phyloP scores from a whole-genome alignment of 1,140 invertebrate genomes.

The Lepidurus arcticus region DNA sequence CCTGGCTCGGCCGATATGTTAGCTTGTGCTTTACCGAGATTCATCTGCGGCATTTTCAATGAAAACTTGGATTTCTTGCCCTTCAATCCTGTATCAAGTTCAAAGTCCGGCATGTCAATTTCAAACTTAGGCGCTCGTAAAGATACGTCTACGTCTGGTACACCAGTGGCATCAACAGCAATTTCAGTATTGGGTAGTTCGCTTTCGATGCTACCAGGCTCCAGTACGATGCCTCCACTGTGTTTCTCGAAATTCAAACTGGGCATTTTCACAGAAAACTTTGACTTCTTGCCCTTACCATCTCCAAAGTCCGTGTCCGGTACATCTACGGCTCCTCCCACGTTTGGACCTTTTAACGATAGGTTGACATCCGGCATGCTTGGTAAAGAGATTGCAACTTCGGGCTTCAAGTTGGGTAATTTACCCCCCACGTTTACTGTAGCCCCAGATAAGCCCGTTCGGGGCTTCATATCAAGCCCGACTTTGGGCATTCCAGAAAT shows the following conservation, averaged over 20 bases:
- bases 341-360: neutral
- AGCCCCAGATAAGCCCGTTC: neutral
- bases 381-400: neutral
- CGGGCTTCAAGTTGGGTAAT: no score
- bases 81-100: neutral
- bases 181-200: neutral
- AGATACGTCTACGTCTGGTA: neutral
- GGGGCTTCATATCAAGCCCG: neutral
- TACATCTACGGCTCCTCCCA: neutral
- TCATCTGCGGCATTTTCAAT: constrained; percentile 25
- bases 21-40: neutral
- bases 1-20: neutral
- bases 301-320: neutral
- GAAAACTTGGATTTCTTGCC: constrained; percentile 26
- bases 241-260: constrained; percentile 27
- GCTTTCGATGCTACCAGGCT: neutral
- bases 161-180: neutral
- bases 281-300: constrained; percentile 27
- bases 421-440: neutral
- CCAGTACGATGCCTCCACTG: neutral
- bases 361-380: constrained; percentile 5
- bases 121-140: neutral
- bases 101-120: neutral
- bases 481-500: neutral
- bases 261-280: constrained; percentile 21